A percentile compares a stretch with the other conserved stretches of the same genome.
Evolutionary conservation across 2,888 invertebrate species (phyloP).

Genomic region (Hirtodrosophila alboralis): DNA sequence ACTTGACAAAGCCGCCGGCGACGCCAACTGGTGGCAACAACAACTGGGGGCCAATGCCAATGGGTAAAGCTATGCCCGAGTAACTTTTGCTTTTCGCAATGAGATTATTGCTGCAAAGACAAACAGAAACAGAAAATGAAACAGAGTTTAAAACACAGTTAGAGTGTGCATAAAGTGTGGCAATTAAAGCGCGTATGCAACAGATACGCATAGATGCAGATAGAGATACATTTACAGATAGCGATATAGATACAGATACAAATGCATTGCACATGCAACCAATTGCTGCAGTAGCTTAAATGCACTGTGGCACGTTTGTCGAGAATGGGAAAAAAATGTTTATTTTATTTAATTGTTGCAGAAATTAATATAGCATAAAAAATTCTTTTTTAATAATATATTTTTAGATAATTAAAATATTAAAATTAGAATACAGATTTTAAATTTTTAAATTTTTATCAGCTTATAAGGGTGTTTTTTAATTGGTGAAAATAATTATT

Average conservation of each 20-base stretch:
- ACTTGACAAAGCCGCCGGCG: constrained; percentile 81
- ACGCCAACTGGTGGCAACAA: constrained; percentile 77
- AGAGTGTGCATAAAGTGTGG: constrained; percentile 47
- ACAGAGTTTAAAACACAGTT: constrained; percentile 28
- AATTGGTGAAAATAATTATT: too few species aligned
- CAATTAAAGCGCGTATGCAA: constrained; percentile 46
- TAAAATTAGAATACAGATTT: too few species aligned
- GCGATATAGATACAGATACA: constrained; percentile 1
- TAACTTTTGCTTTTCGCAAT: constrained; percentile 84
- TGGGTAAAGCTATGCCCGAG: constrained; percentile 72
- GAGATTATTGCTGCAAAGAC: constrained; percentile 77
- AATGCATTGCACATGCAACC: constrained; percentile 7
- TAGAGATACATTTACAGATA: too few species aligned
- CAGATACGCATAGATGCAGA: constrained; percentile 15
- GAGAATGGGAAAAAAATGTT: too few species aligned
- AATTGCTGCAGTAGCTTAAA: too few species aligned
- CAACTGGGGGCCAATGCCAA: constrained; percentile 78
- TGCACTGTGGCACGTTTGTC: too few species aligned
- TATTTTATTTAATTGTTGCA: too few species aligned
- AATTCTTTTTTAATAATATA: too few species aligned
- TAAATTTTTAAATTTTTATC: too few species aligned
- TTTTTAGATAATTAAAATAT: too few species aligned
- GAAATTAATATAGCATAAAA: too few species aligned
- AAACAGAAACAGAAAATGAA: constrained; percentile 23
- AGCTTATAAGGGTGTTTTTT: too few species aligned